Conservation (phyloP, 2,113 vertebrate species). For the Peromyscus leucopus region DNA sequence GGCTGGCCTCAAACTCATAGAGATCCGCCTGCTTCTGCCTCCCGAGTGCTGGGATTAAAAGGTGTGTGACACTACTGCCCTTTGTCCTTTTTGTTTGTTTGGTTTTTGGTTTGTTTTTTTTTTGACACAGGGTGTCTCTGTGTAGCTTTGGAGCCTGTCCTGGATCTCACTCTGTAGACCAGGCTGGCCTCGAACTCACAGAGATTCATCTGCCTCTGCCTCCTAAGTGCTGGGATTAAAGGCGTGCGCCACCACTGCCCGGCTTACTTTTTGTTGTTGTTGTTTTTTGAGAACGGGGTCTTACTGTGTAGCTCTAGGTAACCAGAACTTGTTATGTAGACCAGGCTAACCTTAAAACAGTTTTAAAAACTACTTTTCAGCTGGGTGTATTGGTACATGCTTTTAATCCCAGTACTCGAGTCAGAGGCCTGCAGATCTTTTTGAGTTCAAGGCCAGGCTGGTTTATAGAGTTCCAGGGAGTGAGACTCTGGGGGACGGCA, state of each 20-base stretch:
- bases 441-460: neutral
- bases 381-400: neutral
- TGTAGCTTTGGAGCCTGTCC: neutral
- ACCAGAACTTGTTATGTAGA: neutral
- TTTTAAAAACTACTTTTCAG: neutral
- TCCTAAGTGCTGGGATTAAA: neutral
- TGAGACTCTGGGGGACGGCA: neutral
- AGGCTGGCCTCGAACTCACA: neutral
- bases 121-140: too few species aligned
- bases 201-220: too few species aligned
- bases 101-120: too few species aligned
- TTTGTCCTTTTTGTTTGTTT: too few species aligned
- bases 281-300: neutral
- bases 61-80: neutral
- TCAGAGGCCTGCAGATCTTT: neutral
- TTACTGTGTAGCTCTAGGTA: neutral
- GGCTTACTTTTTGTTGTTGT: neutral
- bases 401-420: neutral
- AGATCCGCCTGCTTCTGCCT: too few species aligned
- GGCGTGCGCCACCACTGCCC: neutral
- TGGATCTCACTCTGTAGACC: neutral
- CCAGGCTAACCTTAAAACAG: neutral
- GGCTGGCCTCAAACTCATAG: too few species aligned
- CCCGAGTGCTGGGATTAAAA: neutral
- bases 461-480: too few species aligned